These are phyloP conservation scores for Aplocera efformata DNA, from an alignment of 2,888 invertebrate genomes.

Conservation along the genomic window DNA sequence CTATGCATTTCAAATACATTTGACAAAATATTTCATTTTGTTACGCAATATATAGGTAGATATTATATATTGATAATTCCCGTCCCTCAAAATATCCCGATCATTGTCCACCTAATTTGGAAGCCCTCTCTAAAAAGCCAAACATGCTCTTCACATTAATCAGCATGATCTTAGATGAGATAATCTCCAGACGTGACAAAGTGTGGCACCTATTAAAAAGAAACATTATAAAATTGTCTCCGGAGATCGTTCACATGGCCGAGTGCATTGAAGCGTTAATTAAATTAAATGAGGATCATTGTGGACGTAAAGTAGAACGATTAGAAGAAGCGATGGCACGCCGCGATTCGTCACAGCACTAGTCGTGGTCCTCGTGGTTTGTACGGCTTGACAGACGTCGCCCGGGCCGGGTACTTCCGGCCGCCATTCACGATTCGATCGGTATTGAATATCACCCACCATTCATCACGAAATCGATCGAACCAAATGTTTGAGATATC, in stretches of 20 bases:
- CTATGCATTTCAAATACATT: no score
- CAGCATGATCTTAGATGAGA: slow-evolving; percentile 27
- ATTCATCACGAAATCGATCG: slow-evolving; percentile 72
- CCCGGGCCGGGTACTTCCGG: slow-evolving; percentile 53
- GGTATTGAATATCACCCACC: slow-evolving; percentile 60
- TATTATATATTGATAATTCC: no score
- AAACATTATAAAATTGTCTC: slow-evolving; percentile 31
- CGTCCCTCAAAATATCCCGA: slow-evolving; percentile 1
- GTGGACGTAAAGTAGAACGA: slow-evolving; percentile 56
- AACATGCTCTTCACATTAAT: slow-evolving; percentile 24
- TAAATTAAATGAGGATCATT: slow-evolving; percentile 68
- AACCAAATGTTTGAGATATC: slow-evolving; percentile 66
- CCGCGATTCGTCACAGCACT: slow-evolving; percentile 70
- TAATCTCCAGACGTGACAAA: slow-evolving; percentile 29
- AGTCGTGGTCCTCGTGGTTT: slow-evolving; percentile 42
- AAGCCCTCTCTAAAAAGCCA: slow-evolving; percentile 21
- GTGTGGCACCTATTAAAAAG: slow-evolving; percentile 31
- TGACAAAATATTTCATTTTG: no score
- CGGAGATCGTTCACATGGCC: slow-evolving; percentile 47
- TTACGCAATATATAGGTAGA: no score
- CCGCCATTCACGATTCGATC: slow-evolving; percentile 69
- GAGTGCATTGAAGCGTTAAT: slow-evolving; percentile 65
- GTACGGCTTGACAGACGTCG: slow-evolving; percentile 24
- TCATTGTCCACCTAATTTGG: slow-evolving; percentile 16
- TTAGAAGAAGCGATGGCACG: slow-evolving; percentile 57